Percentiles rank a stretch among this genome's conserved stretches.
These are phyloP conservation scores for Holothuria glaberrima DNA, from an alignment of 35 echinoderm and acorn worm genomes.

Conservation along the genomic window DNA sequence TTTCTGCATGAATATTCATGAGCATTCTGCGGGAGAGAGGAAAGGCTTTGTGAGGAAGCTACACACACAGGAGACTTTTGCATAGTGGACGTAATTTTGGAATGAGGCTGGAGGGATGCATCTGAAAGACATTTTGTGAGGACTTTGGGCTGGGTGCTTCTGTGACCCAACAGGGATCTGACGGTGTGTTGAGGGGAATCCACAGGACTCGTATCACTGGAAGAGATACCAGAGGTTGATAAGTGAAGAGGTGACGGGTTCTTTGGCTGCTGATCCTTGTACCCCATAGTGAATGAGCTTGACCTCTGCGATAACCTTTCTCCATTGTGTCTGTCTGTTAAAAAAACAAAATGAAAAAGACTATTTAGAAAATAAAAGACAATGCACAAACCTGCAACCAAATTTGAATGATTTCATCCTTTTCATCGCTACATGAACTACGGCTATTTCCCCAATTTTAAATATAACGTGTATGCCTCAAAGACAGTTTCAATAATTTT, in stretches of 20 bases:
- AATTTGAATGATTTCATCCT: not conserved
- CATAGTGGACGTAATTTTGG: slow-evolving; percentile 46
- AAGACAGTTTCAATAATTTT: no score
- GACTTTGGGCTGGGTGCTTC: not conserved
- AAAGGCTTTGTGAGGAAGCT: slow-evolving; percentile 25
- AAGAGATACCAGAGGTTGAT: not conserved
- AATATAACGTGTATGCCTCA: no score
- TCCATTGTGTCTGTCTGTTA: slow-evolving; percentile 21
- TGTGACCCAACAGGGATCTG: not conserved
- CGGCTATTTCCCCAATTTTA: no score
- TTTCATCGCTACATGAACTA: no score
- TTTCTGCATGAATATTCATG: no score
- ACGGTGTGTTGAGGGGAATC: slow-evolving; percentile 16
- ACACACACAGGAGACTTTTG: slow-evolving; percentile 24
- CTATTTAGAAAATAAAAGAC: not conserved
- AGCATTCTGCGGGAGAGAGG: not conserved
- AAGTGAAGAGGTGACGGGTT: slow-evolving; percentile 4
- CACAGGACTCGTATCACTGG: slow-evolving; percentile 33
- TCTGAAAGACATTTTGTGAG: slow-evolving; percentile 56
- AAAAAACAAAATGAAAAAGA: slow-evolving; percentile 3
- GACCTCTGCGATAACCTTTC: slow-evolving; percentile 35
- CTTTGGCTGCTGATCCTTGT: not conserved
- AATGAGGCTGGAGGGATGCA: slow-evolving; percentile 47
- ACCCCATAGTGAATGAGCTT: slow-evolving; percentile 52
- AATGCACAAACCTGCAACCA: no score